These are phyloP conservation scores for Apostichopus californicus DNA, from an alignment of 35 echinoderm and acorn worm genomes.

Conservation along the genomic window DNA sequence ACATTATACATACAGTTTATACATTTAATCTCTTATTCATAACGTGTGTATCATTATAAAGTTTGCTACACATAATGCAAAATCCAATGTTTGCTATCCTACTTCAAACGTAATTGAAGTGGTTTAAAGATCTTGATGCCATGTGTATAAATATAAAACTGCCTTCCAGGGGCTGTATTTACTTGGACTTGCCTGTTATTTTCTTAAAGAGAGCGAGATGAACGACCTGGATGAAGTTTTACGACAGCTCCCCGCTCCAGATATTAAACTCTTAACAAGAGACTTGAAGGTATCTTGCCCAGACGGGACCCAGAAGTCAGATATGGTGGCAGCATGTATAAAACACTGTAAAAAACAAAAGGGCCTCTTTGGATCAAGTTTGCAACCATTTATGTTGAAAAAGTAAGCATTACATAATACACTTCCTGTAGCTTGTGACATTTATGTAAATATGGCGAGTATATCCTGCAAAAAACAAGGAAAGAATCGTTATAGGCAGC, in stretches of 20 bases:
- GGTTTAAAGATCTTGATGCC: too few relatives aligned
- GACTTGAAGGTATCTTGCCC: slow-evolving; percentile 59
- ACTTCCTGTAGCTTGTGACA: not conserved
- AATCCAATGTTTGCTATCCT: too few relatives aligned
- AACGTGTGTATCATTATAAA: too few relatives aligned
- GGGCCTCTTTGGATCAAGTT: slow-evolving; percentile 71
- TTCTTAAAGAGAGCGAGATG: slow-evolving; percentile 58
- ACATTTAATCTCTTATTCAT: too few relatives aligned
- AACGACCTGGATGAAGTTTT: slow-evolving; percentile 68
- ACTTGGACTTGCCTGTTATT: too few relatives aligned
- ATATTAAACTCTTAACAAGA: slow-evolving; percentile 74
- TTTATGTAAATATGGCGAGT: too few relatives aligned
- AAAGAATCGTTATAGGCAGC: too few relatives aligned
- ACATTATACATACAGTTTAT: too few relatives aligned
- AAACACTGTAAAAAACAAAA: slow-evolving; percentile 80
- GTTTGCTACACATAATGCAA: too few relatives aligned
- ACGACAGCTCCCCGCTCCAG: slow-evolving; percentile 71
- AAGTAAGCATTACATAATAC: slow-evolving; percentile 46
- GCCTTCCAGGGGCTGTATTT: too few relatives aligned
- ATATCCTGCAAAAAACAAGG: not conserved
- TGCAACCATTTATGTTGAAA: slow-evolving; percentile 69
- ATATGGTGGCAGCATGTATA: slow-evolving; percentile 62
- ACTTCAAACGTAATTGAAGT: too few relatives aligned
- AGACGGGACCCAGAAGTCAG: slow-evolving; percentile 48
- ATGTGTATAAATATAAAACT: too few relatives aligned